Evolutionary conservation across 2,888 invertebrate genomes (phyloP).

Genomic region (Lysandra bellargus): DNA sequence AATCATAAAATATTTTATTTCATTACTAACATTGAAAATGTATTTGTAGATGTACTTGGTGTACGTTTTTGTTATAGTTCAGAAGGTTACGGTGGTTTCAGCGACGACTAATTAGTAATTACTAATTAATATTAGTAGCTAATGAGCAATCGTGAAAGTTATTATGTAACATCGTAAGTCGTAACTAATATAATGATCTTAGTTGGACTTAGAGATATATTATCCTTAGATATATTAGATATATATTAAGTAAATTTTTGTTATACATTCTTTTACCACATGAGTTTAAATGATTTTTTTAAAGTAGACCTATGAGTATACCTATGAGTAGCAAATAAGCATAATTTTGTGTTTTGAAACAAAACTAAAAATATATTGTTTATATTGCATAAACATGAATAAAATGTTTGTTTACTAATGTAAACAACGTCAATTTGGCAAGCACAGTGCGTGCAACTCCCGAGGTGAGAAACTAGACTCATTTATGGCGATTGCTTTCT

Average conservation of each 20-base stretch:
- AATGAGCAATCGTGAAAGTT: neutral
- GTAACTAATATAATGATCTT: neutral
- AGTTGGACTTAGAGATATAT: neutral
- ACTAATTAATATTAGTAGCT: neutral
- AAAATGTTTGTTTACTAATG: neutral
- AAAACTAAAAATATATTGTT: no score
- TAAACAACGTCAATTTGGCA: neutral
- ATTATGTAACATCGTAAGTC: neutral
- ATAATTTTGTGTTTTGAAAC: no score
- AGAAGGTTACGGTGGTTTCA: conserved; percentile 2
- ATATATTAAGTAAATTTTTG: no score
- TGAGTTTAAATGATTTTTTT: no score
- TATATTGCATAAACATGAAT: neutral
- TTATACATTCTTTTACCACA: no score
- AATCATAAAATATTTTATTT: conserved; percentile 23
- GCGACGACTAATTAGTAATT: neutral
- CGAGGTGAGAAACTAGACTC: neutral
- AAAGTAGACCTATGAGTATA: no score
- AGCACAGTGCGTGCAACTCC: neutral
- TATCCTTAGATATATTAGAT: no score
- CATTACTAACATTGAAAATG: conserved; percentile 22
- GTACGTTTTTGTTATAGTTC: neutral
- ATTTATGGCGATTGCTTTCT: no score
- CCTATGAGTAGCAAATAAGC: no score
- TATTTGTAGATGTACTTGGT: conserved; percentile 12